These are phyloP conservation scores for Sitta carolinensis DNA, from an alignment of 2,797 vertebrate species.

Conservation along the genomic window DNA sequence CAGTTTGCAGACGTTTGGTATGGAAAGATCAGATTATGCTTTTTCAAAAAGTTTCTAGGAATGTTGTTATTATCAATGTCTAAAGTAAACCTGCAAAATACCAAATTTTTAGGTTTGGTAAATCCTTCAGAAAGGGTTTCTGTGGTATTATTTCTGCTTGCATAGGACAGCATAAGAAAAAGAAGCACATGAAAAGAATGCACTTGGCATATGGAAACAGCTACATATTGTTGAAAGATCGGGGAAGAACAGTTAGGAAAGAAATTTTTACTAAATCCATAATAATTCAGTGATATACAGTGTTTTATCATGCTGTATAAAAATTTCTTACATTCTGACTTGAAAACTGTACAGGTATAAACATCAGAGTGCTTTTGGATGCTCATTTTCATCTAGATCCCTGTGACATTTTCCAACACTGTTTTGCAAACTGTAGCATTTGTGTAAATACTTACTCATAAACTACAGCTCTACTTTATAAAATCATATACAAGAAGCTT, in stretches of 20 bases:
- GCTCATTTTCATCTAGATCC: not conserved
- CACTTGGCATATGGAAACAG: not conserved
- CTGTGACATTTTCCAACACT: not conserved
- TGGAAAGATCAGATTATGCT: not conserved
- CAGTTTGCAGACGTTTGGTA: not conserved
- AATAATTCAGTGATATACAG: not conserved
- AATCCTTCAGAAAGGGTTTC: not conserved
- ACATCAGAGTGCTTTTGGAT: not conserved
- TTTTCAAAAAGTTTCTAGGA: not conserved
- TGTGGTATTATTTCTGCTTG: not conserved
- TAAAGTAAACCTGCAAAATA: not conserved
- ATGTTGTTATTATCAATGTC: not conserved
- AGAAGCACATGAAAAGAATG: not conserved
- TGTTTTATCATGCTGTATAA: not conserved
- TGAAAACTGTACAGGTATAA: not conserved
- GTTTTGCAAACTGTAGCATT: not conserved
- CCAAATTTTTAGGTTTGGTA: not conserved
- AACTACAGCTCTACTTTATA: not conserved
- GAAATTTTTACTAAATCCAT: not conserved
- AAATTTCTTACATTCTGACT: not conserved
- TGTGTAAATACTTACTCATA: not conserved
- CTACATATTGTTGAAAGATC: not conserved
- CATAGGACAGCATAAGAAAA: not conserved
- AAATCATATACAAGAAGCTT: not conserved
- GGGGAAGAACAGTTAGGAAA: not conserved